Evolutionary conservation across 30 jellyfish, hydroid and myxozoan species (phyloP), one percentile per base, ranked within the genome.

Genomic region (Turritopsis rubra): DNA sequence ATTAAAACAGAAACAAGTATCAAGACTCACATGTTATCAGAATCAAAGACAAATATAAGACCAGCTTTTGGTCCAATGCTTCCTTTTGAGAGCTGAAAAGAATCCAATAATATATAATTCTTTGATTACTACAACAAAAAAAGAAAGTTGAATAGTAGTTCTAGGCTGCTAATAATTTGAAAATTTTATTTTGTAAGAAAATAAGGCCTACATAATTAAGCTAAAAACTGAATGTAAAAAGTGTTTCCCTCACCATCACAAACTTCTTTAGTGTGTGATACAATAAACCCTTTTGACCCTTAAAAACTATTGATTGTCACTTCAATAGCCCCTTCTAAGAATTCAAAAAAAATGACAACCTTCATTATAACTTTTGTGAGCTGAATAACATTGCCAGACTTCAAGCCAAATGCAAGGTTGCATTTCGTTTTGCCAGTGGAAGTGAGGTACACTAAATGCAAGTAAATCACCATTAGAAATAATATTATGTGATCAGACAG

Each of bases 61-160:
- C 99, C 99, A 73, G 88, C 84, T 29, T 83, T 88, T 20, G 96
- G 97, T 29, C 94, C 95, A 26, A 66, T 81, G 29, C 95, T 88
- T 8, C 98, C 98, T 85, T 88, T 92, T 73, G 98, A 81, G 18
- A 88, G 94, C 98, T 92, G 71, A 71, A 80, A 81, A 41, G 5
- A 5, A 41, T 41, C 13, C 5, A 13, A 3, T 41, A 41, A 5
- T 41, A 41, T 41, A 13, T 3, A 41, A 41, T 41, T 41, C 60
- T 13, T 3, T 5, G 60, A 41, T 3, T 5, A 13, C 5, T 3
- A 41, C 13, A 41, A 13, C 13, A 13, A 5, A 41, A 41, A 41
- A 41, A 13, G 60, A 41, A 5, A n/a, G n/a, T n/a, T n/a, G n/a
- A n/a, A n/a, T n/a, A n/a, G n/a, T n/a, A n/a, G n/a, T n/a, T n/a